Evolutionary conservation across 2,797 vertebrate species (phyloP), one percentile per base, ranked within the genome.

Genomic region (Helostoma temminkii): DNA sequence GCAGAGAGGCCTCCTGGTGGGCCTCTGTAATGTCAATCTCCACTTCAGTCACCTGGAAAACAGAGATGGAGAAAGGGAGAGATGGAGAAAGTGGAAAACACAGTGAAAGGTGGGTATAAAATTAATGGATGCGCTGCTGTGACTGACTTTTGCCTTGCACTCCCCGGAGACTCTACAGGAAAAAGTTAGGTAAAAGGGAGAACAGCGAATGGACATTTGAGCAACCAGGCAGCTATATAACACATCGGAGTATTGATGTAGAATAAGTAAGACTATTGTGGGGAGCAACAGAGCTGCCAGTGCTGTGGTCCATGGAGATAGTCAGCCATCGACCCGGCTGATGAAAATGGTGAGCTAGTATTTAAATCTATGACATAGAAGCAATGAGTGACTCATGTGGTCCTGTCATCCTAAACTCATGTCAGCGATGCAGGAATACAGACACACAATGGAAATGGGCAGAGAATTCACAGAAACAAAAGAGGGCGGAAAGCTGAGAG

Each of bases 31-130:
- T 66, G 82, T 85, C 71, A 62, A 49, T 84, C 87, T 87, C 81
- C 82, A 81, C 82, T 91, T 91, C 72, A 82, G 79, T 92, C 86
- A 91, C 92, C 94, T 94, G 85, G 71, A 82, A 82, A 76, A 78
- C 63, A 83, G 80, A 69, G 68, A 88, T 15, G 85, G 74, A 69
- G 63, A 63, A 59, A 66, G 48, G 30, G 65, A 62, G 55, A 74
- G 63, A 80, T 43, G 66, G 42, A 66, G 43, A 59, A 65, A 70
- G 65, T 39, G 63, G 75, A 74, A 71, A 73, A 80, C 41, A 84
- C 57, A 76, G 58, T 19, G n/a, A 78, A 77, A 81, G 65, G 63
- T 85, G 84, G 66, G 76, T 74, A 62, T 65, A 72, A 76, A 86
- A 84, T 83, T 60, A 87, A 86, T 82, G 81, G 78, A 81, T 73